A percentile compares a stretch with the other conserved stretches of the same genome.
These are phyloP conservation scores for Hippocampus barbouri DNA, from an alignment of 2,113 vertebrate genomes.

Conservation along the genomic window DNA sequence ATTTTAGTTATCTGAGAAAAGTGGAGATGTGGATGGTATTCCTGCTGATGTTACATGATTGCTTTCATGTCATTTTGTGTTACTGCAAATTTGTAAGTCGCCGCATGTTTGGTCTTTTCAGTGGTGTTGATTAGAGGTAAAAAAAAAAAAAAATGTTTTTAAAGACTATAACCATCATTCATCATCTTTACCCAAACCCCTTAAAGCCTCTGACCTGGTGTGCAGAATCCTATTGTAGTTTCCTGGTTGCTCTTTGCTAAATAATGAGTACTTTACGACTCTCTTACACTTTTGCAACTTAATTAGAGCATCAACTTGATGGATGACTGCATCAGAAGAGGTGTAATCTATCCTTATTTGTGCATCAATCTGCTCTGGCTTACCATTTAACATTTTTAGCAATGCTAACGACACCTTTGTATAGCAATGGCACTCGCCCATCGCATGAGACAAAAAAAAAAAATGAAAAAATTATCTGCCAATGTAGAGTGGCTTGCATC, in stretches of 20 bases:
- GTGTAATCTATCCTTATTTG: neutral
- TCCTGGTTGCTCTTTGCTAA: conserved; percentile 58
- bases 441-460: neutral
- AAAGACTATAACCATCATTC: neutral
- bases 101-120: no score
- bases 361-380: neutral
- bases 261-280: conserved; percentile 69
- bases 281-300: conserved; percentile 57
- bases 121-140: no score
- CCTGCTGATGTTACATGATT: no score
- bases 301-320: conserved; percentile 61
- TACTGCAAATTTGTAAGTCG: no score
- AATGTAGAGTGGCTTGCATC: no score
- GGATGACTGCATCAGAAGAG: conserved; percentile 53
- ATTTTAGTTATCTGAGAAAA: no score
- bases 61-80: no score
- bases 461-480: no score
- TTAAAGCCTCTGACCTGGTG: conserved; percentile 51
- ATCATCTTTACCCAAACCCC: conserved; percentile 58
- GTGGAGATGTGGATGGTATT: no score
- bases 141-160: no score
- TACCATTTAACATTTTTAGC: neutral
- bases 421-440: neutral
- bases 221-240: conserved; percentile 52
- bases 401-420: neutral